Evolutionary conservation across 2,888 invertebrate genomes (phyloP).

Genomic region (Electrophaes corylata): DNA sequence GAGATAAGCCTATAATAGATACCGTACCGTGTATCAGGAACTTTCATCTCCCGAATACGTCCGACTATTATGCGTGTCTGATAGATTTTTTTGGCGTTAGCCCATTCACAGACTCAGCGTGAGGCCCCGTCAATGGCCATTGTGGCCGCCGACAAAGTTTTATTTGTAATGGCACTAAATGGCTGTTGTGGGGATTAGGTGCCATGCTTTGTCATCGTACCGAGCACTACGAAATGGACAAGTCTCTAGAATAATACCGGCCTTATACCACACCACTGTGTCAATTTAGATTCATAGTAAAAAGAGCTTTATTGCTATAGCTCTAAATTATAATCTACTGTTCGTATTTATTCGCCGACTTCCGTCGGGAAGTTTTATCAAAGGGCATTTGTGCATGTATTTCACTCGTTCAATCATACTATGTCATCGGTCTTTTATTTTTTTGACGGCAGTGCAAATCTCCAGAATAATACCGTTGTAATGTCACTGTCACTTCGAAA

Average conservation of each 20-base stretch:
- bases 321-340: not conserved
- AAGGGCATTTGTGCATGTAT: not conserved
- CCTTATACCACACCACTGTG: not conserved
- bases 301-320: not conserved
- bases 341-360: not conserved
- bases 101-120: constrained; percentile 80
- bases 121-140: constrained; percentile 78
- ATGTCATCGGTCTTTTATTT: not conserved
- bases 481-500: constrained; percentile 49
- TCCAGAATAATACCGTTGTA: constrained; percentile 30
- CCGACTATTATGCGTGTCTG: constrained; percentile 78
- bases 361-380: not conserved
- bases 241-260: constrained; percentile 44
- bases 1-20: constrained; percentile 38
- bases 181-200: constrained; percentile 80
- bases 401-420: not conserved
- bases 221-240: constrained; percentile 56
- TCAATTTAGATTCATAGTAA: not conserved
- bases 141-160: constrained; percentile 75
- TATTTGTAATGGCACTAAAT: constrained; percentile 82
- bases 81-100: constrained; percentile 79
- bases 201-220: constrained; percentile 72
- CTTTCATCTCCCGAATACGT: constrained; percentile 62
- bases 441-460: constrained; percentile 39
- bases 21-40: constrained; percentile 56